These are phyloP conservation scores for Lasioglossum albipes DNA, from an alignment of 1,140 invertebrate species.

Conservation along the genomic window DNA sequence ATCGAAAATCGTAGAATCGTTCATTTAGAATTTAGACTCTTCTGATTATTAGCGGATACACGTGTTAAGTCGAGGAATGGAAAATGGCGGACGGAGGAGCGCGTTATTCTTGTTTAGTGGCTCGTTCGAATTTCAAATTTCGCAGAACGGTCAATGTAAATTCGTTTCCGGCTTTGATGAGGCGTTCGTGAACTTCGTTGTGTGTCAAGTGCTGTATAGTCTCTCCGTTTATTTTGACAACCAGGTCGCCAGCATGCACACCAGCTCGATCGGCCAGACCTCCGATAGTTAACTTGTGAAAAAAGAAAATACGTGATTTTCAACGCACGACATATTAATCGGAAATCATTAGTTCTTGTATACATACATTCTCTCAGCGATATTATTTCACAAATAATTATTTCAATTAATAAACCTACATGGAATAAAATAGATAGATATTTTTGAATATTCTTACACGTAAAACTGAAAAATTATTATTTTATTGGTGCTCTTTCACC, in stretches of 20 bases:
- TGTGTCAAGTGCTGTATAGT: slow-evolving; percentile 84
- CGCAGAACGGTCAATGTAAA: slow-evolving; percentile 84
- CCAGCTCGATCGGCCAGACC: slow-evolving; percentile 88
- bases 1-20: neutral
- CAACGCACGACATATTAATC: too few relatives aligned
- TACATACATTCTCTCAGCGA: too few relatives aligned
- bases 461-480: too few relatives aligned
- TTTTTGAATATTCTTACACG: too few relatives aligned
- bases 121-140: slow-evolving; percentile 39
- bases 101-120: slow-evolving; percentile 23
- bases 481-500: too few relatives aligned
- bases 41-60: neutral
- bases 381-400: too few relatives aligned
- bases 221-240: slow-evolving; percentile 85
- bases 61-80: too few relatives aligned
- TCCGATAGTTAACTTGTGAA: slow-evolving; percentile 84
- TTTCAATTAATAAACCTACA: too few relatives aligned
- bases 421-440: too few relatives aligned
- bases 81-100: neutral
- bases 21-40: neutral
- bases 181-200: slow-evolving; percentile 85
- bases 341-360: too few relatives aligned
- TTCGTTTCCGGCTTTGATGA: slow-evolving; percentile 84
- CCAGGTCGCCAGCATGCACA: slow-evolving; percentile 86
- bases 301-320: neutral